Percentiles rank a stretch among this genome's conserved stretches.
Conservation (phyloP, 2,113 vertebrate species). For the Hippotragus niger region DNA sequence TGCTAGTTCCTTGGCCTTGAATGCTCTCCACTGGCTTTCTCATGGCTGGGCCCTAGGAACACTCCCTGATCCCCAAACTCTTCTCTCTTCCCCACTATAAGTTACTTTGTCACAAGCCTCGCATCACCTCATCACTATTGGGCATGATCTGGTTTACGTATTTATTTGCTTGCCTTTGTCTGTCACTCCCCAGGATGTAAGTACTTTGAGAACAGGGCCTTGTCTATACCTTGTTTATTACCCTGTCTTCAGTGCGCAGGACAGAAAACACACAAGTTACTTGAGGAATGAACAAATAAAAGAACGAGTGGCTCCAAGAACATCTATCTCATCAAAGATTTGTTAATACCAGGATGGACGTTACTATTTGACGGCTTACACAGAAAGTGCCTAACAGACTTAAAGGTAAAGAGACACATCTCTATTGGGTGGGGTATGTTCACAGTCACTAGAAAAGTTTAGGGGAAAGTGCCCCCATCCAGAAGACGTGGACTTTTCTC, state of each 20-base stretch:
- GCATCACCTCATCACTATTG: not conserved
- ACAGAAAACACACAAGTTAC: not conserved
- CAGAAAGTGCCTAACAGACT: not conserved
- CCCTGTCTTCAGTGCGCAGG: not conserved
- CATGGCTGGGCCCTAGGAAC: not conserved
- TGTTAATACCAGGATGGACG: not conserved
- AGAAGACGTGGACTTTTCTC: not conserved
- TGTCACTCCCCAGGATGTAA: not conserved
- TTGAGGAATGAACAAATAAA: not conserved
- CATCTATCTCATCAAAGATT: not conserved
- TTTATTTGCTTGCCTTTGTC: not conserved
- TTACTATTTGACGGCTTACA: not conserved
- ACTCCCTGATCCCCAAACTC: not conserved
- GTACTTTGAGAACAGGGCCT: not conserved
- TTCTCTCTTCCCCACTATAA: not conserved
- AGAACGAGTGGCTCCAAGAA: not conserved
- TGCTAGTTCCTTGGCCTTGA: not conserved
- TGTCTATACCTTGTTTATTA: not conserved
- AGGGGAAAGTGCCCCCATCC: not conserved
- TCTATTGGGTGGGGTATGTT: not conserved
- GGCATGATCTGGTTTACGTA: not conserved
- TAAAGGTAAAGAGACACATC: not conserved
- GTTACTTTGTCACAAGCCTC: not conserved
- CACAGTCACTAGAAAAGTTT: not conserved
- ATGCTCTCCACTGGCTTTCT: not conserved